These are phyloP conservation scores for Laothoe populi DNA, from an alignment of 2,888 invertebrate species.

Conservation along the genomic window DNA sequence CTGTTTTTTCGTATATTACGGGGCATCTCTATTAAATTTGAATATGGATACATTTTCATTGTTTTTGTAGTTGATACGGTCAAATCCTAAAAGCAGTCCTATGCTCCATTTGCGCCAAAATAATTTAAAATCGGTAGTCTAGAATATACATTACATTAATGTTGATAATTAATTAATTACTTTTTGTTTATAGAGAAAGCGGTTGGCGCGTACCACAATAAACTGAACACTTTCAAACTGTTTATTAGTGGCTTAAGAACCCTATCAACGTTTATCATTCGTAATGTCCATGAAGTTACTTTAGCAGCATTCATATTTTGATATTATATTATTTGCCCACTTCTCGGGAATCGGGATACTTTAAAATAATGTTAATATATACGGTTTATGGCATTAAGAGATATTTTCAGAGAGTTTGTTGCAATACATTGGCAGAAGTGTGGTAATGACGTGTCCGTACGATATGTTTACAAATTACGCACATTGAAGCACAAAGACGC, in stretches of 20 bases:
- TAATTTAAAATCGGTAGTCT: too few relatives aligned
- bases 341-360: not conserved
- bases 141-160: not conserved
- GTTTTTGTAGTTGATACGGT: too few relatives aligned
- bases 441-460: slow-evolving; percentile 15
- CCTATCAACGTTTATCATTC: not conserved
- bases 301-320: not conserved
- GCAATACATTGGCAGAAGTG: slow-evolving; percentile 14
- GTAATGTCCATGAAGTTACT: not conserved
- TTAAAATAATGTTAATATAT: not conserved
- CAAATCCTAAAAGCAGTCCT: too few relatives aligned
- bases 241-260: too few relatives aligned
- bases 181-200: not conserved
- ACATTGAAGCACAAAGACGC: slow-evolving; percentile 3
- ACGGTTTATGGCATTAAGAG: slow-evolving; percentile 7
- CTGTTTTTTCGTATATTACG: too few relatives aligned
- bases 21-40: too few relatives aligned
- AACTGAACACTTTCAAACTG: not conserved
- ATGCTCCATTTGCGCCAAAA: too few relatives aligned
- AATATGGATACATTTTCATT: too few relatives aligned
- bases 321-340: not conserved
- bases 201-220: not conserved
- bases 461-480: slow-evolving; percentile 18
- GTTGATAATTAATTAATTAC: not conserved
- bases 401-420: not conserved